Base-by-base conservation (phyloP, 2,113 vertebrate species). In the Aplodontia rufa region DNA sequence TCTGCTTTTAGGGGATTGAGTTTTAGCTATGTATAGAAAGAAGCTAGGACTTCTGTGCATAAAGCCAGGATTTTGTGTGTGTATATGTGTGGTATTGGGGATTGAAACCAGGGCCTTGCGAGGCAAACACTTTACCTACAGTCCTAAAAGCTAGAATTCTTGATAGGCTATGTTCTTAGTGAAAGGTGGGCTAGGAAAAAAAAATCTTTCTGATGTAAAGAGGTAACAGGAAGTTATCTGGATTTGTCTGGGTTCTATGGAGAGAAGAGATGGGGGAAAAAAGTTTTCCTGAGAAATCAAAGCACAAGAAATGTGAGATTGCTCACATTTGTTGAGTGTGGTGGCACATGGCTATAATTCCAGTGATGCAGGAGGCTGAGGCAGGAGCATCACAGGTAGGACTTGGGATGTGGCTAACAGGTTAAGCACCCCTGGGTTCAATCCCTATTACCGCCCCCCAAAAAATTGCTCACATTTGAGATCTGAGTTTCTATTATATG, bases 221-320 rank as follows among this genome's bases (percentile, higher is more conserved):
- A 49, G 72, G 26, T 37, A 47, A 72, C 32, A 90, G 88, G 53
- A 94, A 69, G 87, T 93, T 85, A 22, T 88, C 66, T 96, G 92
- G 47, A 53, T 91, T 96, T 96, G 19, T 68, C 45, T 95, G 71
- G 35, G 47, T 42, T 96, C 26, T 49, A 30, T 93, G 19, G 53
- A 94, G 83, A 95, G 45, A 86, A 11, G 55, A 95, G 93, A 79
- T 90, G 32, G 75, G 58, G 22, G 58, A 60, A 45, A 85, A 93
- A 87, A 51, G 16, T 20, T 90, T 87, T 49, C 19, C 60, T 88
- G n/a, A 93, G 60, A 92, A 87, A 80, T 35, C 40, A 64, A 91
- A 94, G 19, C 49, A 40, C 8, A 92, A 47, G 62, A 74, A 22
- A 0, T 69, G 55, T 84, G 24, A 45, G 64, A 19, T 85, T 76